Base-by-base conservation (phyloP, 1,140 invertebrate genomes). In the Ips nitidus region DNA sequence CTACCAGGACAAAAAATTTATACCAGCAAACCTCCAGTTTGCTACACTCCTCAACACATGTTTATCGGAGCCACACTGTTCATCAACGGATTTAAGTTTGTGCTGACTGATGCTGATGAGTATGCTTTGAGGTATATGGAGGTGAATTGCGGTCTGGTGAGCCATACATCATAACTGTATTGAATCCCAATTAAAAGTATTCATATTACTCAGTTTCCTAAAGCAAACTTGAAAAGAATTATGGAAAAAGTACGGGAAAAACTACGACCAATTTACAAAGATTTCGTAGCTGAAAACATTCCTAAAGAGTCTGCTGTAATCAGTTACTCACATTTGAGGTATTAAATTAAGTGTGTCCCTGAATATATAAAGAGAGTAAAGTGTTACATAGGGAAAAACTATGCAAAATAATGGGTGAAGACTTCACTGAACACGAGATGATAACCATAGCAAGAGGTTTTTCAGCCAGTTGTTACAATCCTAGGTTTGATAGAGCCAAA, bases 71-170 rank as follows among this genome's bases (percentile, higher is more conserved):
- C 90, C 39, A 83, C 82, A 38, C 73, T 96, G 6, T 86, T 87
- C 42, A 85, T 97, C 37, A 90, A 91, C 79, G 86, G 87, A 74
- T 92, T 92, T 78, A 82, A 87, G 8, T 97, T 97, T 78, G 76
- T 89, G 65, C 80, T 97, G 3, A 83, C 88, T 36, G 88, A 88
- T 41, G 92, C 93, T 4, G 94, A 97, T 79, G 90, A 95, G 77
- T 96, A 94, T 80, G 89, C 91, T 2, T 82, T 94, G 62, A 84
- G 88, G 53, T 95, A 94, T 79, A 92, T 97, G 94, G 94, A 97
- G 80, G 76, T 88, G n/a, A 82, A 94, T 81, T 79, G 85, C 65
- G 76, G 86, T 70, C 85, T 92, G 85, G 92, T 94, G 76, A 78
- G 61, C 37, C 7, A 36, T 47, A 62, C 52, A 56, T 56, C 41